Evolutionary conservation across 2,113 vertebrate genomes (phyloP).

Genomic region (Dipodomys ordii): DNA sequence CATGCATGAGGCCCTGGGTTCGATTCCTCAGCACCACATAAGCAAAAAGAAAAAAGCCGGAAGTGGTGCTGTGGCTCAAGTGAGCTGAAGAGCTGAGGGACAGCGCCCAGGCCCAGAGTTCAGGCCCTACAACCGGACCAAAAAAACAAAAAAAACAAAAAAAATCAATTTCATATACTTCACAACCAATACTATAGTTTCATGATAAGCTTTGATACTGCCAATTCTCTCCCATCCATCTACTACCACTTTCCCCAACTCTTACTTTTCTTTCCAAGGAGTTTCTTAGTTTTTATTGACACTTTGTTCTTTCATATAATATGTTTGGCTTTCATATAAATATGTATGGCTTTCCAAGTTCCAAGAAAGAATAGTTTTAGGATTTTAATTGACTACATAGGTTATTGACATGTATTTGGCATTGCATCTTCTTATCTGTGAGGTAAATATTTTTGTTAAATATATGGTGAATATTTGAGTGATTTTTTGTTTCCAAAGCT

Average conservation of each 20-base stretch:
- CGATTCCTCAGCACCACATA: no score
- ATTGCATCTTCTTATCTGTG: no score
- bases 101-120: no score
- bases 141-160: no score
- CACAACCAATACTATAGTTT: neutral
- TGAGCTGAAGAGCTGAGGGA: no score
- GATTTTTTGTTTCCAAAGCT: no score
- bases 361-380: conserved; percentile 11
- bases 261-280: neutral
- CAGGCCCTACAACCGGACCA: no score
- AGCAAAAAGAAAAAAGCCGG: no score
- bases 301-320: neutral
- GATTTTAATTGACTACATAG: neutral
- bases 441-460: no score
- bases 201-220: neutral
- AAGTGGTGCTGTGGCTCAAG: no score
- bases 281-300: neutral
- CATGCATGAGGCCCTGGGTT: no score
- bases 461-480: no score
- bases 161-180: neutral
- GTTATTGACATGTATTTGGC: neutral
- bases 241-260: neutral
- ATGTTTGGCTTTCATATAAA: neutral
- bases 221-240: neutral
- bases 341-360: neutral